phyloP scores from a whole-genome alignment of 1,140 invertebrate genomes.

The Phymorhynchus buccinoides region DNA sequence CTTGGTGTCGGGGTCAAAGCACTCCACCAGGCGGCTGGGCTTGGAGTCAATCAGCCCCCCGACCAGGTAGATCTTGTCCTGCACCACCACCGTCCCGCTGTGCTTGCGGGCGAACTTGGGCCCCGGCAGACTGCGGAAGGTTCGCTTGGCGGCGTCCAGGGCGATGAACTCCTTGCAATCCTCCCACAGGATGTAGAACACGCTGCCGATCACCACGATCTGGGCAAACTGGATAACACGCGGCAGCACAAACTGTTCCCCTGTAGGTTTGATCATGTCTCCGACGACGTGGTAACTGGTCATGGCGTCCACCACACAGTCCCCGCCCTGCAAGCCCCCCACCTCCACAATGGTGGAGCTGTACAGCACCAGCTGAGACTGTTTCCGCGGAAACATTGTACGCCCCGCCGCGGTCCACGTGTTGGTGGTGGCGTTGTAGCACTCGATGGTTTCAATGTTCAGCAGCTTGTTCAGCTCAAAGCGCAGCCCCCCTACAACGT shows the following conservation, averaged over 20 bases:
- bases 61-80: constrained; percentile 86
- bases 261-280: constrained; percentile 59
- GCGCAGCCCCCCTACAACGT: constrained; percentile 68
- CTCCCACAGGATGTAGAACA: constrained; percentile 73
- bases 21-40: constrained; percentile 80
- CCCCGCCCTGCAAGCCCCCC: constrained; percentile 66
- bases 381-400: constrained; percentile 64
- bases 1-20: constrained; percentile 85
- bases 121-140: constrained; percentile 66
- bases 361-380: constrained; percentile 65
- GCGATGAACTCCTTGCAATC: constrained; percentile 70
- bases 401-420: constrained; percentile 66
- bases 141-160: constrained; percentile 68
- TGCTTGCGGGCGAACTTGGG: constrained; percentile 61
- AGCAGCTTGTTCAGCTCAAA: constrained; percentile 57
- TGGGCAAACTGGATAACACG: constrained; percentile 67
- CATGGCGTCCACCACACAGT: constrained; percentile 66
- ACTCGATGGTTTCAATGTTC: constrained; percentile 67
- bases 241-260: constrained; percentile 70
- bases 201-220: constrained; percentile 66
- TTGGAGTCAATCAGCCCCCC: constrained; percentile 80
- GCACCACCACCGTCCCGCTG: constrained; percentile 83
- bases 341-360: constrained; percentile 68
- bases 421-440: constrained; percentile 63
- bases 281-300: constrained; percentile 65